These are phyloP conservation scores for Morpho helenor DNA, from an alignment of 2,888 invertebrate genomes.

Conservation along the genomic window DNA sequence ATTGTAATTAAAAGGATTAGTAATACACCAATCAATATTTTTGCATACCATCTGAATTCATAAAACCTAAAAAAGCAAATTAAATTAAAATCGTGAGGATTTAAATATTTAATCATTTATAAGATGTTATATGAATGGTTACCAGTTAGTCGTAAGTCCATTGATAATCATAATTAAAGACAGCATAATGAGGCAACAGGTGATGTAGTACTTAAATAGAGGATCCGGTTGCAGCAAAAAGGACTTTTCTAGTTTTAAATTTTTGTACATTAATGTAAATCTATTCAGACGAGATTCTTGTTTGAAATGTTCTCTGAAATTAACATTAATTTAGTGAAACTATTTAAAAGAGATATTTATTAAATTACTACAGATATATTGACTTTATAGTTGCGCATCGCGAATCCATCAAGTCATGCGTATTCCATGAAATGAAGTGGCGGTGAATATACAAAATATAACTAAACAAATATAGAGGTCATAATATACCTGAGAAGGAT, in stretches of 20 bases:
- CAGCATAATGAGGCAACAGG: slow-evolving; percentile 60
- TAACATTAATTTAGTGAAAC: neutral
- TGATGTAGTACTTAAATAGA: slow-evolving; percentile 87
- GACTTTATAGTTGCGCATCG: too few species aligned
- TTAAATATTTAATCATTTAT: neutral
- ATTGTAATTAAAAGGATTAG: slow-evolving; percentile 63
- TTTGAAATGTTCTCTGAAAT: slow-evolving; percentile 83
- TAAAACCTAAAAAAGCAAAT: slow-evolving; percentile 42
- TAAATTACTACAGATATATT: neutral
- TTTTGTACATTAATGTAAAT: slow-evolving; percentile 69
- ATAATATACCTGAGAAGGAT: neutral
- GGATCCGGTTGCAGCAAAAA: slow-evolving; percentile 89
- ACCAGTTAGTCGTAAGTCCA: slow-evolving; percentile 66
- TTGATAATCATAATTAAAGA: slow-evolving; percentile 53
- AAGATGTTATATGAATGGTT: slow-evolving; percentile 1
- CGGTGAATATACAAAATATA: too few species aligned
- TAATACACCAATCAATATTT: slow-evolving; percentile 43
- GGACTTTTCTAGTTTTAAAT: slow-evolving; percentile 82
- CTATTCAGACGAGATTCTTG: slow-evolving; percentile 78
- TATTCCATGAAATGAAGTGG: too few species aligned
- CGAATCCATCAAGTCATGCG: too few species aligned
- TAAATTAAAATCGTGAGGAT: slow-evolving; percentile 6
- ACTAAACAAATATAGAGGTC: too few species aligned
- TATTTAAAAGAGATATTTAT: neutral
- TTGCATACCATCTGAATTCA: slow-evolving; percentile 54